phyloP scores from a whole-genome alignment of 64 coral and sea anemone species.

The Astreopora myriophthalma region DNA sequence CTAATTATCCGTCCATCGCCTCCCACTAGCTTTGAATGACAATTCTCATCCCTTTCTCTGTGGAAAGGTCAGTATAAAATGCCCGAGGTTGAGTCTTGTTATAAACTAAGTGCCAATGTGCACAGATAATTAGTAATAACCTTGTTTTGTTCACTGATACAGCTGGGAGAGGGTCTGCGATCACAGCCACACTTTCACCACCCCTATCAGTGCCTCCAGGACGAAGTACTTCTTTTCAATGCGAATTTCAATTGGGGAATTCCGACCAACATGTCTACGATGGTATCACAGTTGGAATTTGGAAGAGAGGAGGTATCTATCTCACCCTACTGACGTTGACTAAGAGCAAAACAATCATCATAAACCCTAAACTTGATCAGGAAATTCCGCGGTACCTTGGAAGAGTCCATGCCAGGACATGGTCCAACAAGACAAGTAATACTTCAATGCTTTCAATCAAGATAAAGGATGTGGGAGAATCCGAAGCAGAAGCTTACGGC shows the following conservation, averaged over 20 bases:
- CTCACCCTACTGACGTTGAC: not conserved
- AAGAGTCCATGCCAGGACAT: not conserved
- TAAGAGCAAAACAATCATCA: not conserved
- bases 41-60: too few relatives aligned
- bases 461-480: not conserved
- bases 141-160: not conserved
- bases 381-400: not conserved
- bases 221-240: not conserved
- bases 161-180: not conserved
- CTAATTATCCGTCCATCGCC: too few relatives aligned
- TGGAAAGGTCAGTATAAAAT: too few relatives aligned
- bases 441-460: not conserved
- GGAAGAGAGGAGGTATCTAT: not conserved
- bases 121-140: not conserved
- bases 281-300: not conserved
- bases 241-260: not conserved
- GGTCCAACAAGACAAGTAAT: not conserved
- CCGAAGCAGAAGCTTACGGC: not conserved
- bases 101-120: not conserved
- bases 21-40: too few relatives aligned
- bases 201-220: not conserved
- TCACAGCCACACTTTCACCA: not conserved
- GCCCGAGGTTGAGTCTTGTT: too few relatives aligned
- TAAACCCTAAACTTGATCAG: not conserved
- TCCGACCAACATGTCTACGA: not conserved